Evolutionary conservation across 2,797 vertebrate genomes (phyloP), one percentile per base, ranked within the genome.

Genomic region (Buphagus erythrorhynchus): DNA sequence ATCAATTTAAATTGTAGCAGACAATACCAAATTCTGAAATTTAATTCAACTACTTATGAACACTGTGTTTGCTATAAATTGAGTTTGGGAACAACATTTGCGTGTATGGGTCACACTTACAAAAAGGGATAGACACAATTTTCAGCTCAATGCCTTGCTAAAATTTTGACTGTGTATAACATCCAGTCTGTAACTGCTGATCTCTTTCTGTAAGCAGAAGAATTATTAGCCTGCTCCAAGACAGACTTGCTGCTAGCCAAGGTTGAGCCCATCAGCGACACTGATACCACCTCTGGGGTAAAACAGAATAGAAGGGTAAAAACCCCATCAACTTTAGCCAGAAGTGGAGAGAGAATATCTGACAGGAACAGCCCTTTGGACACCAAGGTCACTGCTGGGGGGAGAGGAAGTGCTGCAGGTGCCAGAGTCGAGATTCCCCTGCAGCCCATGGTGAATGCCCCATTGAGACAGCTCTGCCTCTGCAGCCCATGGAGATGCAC

Each of bases 71-170:
- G 19, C 20, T 90, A 19, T 26, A 88, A 85, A 88, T 33, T 42
- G 8, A 73, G 36, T 55, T 28, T 43, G 10, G 11, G 5, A 89
- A 67, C 3, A 77, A 24, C 5, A 72, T 57, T 25, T 85, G 10
- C 2, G 0, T 72, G 18, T 36, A 25, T 10, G 2, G 1, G 3
- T 82, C 22, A 26, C 46, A 29, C 3, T 33, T 13, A n/a, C 21
- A 42, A 55, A 63, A 77, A 59, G 2, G 4, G 3, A 19, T 28
- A n/a, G 8, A 86, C 12, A 71, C 40, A 84, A 80, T 80, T 74
- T 76, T 48, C 17, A 63, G 8, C 6, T 67, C 21, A 59, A 63
- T 24, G 9, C 11, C 43, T 58, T 85, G 13, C 6, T 61, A 9
- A 69, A 76, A 5, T 2, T 79, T 45, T 79, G 26, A 33, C 4